phyloP scores from a whole-genome alignment of 2,797 vertebrate species.

The Lepus townsendii region DNA sequence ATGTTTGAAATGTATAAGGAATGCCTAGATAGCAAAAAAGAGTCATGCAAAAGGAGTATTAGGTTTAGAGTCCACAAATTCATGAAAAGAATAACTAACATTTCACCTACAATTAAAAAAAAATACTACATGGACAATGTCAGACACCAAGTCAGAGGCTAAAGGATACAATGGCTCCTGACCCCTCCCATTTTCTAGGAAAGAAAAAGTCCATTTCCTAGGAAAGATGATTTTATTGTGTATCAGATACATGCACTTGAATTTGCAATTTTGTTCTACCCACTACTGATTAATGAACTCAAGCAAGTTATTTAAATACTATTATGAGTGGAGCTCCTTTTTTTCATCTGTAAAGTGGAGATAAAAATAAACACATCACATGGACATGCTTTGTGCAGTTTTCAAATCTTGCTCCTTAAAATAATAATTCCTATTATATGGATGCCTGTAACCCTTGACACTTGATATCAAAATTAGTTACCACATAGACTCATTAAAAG shows the following conservation, averaged over 20 bases:
- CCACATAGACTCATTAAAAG: constrained; percentile 8
- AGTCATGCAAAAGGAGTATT: not conserved
- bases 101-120: not conserved
- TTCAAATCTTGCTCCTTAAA: constrained; percentile 10
- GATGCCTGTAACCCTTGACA: not conserved
- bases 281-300: not conserved
- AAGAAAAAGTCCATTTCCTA: not conserved
- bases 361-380: not conserved
- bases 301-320: not conserved
- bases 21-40: not conserved
- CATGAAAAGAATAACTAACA: not conserved
- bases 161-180: not conserved
- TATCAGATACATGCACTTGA: not conserved
- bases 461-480: not conserved
- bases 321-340: not conserved
- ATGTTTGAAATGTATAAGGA: not conserved
- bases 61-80: not conserved
- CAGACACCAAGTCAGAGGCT: not conserved
- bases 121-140: not conserved
- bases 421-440: not conserved
- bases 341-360: not conserved
- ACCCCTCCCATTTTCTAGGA: not conserved
- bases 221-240: not conserved
- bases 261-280: constrained; percentile 1
- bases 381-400: not conserved